Evolutionary conservation across 2,888 invertebrate species (phyloP).

Genomic region (Zygogramma bicolorata): DNA sequence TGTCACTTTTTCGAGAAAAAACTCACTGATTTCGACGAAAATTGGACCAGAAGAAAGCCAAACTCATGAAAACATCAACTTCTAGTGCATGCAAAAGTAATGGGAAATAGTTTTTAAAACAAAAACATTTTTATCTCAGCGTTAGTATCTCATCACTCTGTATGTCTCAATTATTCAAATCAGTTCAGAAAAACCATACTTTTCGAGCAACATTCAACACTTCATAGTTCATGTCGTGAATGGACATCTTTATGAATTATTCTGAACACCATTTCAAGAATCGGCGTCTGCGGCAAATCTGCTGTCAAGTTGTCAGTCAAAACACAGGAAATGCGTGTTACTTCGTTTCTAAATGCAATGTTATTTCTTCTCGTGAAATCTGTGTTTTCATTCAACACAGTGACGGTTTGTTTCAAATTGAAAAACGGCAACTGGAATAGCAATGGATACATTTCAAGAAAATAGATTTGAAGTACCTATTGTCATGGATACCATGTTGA

Average conservation of each 20-base stretch:
- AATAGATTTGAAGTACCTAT: neutral
- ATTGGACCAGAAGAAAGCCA: no score
- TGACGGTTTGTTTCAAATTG: slow-evolving; percentile 24
- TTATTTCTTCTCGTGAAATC: slow-evolving; percentile 22
- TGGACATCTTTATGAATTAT: slow-evolving; percentile 1
- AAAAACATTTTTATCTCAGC: no score
- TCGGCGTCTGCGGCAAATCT: slow-evolving; percentile 24
- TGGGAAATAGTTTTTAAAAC: no score
- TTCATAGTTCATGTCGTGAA: neutral
- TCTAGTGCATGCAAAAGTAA: no score
- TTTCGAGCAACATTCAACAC: neutral
- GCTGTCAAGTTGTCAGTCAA: slow-evolving; percentile 33
- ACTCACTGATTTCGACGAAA: no score
- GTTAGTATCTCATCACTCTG: no score
- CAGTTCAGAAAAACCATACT: neutral
- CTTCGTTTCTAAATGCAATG: slow-evolving; percentile 16
- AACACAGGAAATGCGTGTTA: slow-evolving; percentile 33
- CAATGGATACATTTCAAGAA: slow-evolving; percentile 2
- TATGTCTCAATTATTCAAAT: no score
- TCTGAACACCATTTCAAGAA: slow-evolving; percentile 10
- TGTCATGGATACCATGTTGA: neutral
- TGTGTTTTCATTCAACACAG: slow-evolving; percentile 21
- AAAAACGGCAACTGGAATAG: slow-evolving; percentile 19
- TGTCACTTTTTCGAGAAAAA: no score
- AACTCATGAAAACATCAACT: no score